Base-by-base conservation (phyloP, 2,888 invertebrate genomes). In the Sesamia inferens region DNA sequence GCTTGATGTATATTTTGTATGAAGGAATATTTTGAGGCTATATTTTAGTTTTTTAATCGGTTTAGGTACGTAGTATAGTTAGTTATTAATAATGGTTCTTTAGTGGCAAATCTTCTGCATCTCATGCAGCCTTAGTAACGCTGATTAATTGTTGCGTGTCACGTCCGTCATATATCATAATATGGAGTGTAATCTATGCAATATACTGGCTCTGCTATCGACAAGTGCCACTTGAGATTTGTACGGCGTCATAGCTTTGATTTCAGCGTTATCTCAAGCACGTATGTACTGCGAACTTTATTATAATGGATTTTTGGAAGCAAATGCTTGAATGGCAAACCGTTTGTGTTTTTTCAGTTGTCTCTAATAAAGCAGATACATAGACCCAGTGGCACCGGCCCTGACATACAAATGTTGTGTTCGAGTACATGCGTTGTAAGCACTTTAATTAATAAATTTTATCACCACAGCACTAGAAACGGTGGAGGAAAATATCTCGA, bases 241-340 rank as follows among this genome's bases (percentile, higher is more conserved):
- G 61, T 2, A 58, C 85, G 88, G 90, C 93, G 92, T 93, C 92
- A 92, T 83, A 85, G 86, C 91, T 93, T 94, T 93, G 92, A 93
- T 94, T 93, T 82, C 82, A 71, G 14, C 44, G 64, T 82, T 87
- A 88, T 87, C 89, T 84, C 62, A 22, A 71, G 79, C 71, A 78
- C 73, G 68, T 79, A 84, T 75, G 68, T 67, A 80, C 70, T 73
- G 66, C 13, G 24, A 78, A 85, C 76, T 84, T 82, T 81, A 87
- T 85, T 85, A 82, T 54, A 74, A 47, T 70, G 48, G 39, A 59
- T 68, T 71, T 81, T 78, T 71, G 62, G 51, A 66, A 65, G 48
- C 48, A 66, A 62, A 78, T 78, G 69, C 55, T 80, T 42, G 19
- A 58, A 57, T 68, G 68, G 71, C n/a, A n/a, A n/a, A n/a, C n/a